phyloP scores from a whole-genome alignment of 1,140 invertebrate genomes.

The Colletes latitarsis region DNA sequence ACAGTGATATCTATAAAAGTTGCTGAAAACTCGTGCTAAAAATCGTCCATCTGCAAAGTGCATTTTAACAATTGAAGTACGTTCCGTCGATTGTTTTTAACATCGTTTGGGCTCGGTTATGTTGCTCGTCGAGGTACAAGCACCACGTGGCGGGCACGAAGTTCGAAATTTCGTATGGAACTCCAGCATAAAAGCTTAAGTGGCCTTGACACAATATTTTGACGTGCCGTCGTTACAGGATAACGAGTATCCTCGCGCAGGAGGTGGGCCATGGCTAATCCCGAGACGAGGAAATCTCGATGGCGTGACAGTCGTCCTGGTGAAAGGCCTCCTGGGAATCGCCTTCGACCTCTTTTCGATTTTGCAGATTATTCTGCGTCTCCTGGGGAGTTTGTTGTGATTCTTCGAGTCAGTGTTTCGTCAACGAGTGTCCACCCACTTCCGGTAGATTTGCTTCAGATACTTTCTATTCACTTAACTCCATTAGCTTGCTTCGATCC shows the following conservation, averaged over 20 bases:
- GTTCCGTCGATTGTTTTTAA: too few species aligned
- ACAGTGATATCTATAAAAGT: too few species aligned
- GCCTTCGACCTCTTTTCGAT: constrained; percentile 20
- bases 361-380: not conserved
- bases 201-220: constrained; percentile 74
- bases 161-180: too few species aligned
- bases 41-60: too few species aligned
- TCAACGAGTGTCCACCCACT: constrained; percentile 41
- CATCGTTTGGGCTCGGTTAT: too few species aligned
- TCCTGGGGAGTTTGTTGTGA: constrained; percentile 60
- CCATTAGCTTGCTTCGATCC: too few species aligned
- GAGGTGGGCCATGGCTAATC: constrained; percentile 38
- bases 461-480: too few species aligned
- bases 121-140: too few species aligned
- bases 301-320: not conserved
- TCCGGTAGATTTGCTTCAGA: not conserved
- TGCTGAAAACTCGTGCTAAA: too few species aligned
- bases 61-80: too few species aligned
- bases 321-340: constrained; percentile 48
- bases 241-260: constrained; percentile 21
- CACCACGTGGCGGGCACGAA: too few species aligned
- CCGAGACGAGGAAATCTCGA: constrained; percentile 37
- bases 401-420: constrained; percentile 47
- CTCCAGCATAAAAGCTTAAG: not conserved
- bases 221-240: constrained; percentile 36